Evolutionary conservation across 1,140 invertebrate species (phyloP).

Genomic region (Caenorhabditis inopinata): DNA sequence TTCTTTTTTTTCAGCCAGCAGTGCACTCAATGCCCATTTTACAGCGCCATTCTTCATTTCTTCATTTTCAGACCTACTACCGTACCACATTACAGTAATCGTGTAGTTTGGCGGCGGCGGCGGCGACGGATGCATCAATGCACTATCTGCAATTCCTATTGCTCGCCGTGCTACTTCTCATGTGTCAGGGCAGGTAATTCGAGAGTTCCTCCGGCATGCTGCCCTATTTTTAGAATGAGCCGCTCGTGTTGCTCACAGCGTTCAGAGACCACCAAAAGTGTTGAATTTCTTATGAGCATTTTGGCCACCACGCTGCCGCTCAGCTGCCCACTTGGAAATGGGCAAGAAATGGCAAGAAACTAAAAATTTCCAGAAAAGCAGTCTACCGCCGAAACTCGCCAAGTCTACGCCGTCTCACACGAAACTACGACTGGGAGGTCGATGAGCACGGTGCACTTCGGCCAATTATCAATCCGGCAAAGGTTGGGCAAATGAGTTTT

Average conservation of each 20-base stretch:
- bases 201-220: background rate
- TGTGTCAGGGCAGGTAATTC: background rate
- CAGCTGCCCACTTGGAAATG: too few relatives aligned
- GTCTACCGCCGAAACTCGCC: slow-evolving; percentile 63
- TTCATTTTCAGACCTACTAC: too few relatives aligned
- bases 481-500: slow-evolving; percentile 24
- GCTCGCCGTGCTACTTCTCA: slow-evolving; percentile 6
- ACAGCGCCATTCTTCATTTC: too few relatives aligned
- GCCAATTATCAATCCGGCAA: slow-evolving; percentile 55
- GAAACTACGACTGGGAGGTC: slow-evolving; percentile 66
- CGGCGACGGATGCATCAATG: slow-evolving; percentile 17
- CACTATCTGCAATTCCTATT: slow-evolving; percentile 24
- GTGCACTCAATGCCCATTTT: too few relatives aligned
- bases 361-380: slow-evolving; percentile 55
- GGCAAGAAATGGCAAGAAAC: background rate
- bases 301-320: too few relatives aligned
- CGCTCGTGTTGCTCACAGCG: too few relatives aligned
- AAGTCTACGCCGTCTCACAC: slow-evolving; percentile 57
- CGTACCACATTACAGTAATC: too few relatives aligned
- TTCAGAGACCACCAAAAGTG: background rate
- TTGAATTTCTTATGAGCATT: too few relatives aligned
- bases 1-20: too few relatives aligned
- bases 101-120: background rate
- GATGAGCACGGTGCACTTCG: slow-evolving; percentile 55
- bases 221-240: too few relatives aligned